Conservation (phyloP, 2,888 invertebrate species). For the Stenchaetothrips biformis region DNA sequence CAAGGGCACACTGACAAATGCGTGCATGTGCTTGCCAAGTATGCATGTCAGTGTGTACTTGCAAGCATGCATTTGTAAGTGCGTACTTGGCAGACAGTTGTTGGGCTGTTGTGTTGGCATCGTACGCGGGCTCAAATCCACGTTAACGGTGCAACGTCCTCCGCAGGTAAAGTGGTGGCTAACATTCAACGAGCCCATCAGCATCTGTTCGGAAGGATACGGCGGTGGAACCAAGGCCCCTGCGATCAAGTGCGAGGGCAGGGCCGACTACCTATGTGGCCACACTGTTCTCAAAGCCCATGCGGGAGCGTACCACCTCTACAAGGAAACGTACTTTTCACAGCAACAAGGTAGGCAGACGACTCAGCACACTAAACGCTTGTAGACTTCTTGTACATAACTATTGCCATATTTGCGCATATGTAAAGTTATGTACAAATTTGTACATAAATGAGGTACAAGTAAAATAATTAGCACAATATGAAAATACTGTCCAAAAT, state of each 20-base stretch:
- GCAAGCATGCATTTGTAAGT: no score
- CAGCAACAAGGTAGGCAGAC: conserved; percentile 50
- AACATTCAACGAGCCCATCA: conserved; percentile 70
- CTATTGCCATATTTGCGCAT: not conserved
- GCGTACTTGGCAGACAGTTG: no score
- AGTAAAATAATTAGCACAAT: no score
- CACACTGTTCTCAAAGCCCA: conserved; percentile 50
- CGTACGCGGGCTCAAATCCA: conserved; percentile 31
- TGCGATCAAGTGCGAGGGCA: conserved; percentile 46
- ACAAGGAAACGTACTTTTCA: conserved; percentile 50
- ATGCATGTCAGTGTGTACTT: not conserved
- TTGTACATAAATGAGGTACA: no score
- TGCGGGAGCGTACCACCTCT: conserved; percentile 46
- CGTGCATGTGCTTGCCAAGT: not conserved
- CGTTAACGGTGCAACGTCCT: not conserved
- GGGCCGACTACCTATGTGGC: conserved; percentile 43
- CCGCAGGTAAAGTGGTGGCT: conserved; percentile 59
- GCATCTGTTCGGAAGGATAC: conserved; percentile 54
- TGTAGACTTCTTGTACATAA: not conserved
- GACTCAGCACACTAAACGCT: not conserved
- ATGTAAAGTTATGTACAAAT: no score
- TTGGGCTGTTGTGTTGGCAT: no score
- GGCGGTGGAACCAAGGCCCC: conserved; percentile 48
- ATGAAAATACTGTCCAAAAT: no score
- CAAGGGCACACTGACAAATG: no score